Evolutionary conservation across 1,140 invertebrate genomes (phyloP), one percentile per base, ranked within the genome.

Genomic region (Daktulosphaira vitifoliae): DNA sequence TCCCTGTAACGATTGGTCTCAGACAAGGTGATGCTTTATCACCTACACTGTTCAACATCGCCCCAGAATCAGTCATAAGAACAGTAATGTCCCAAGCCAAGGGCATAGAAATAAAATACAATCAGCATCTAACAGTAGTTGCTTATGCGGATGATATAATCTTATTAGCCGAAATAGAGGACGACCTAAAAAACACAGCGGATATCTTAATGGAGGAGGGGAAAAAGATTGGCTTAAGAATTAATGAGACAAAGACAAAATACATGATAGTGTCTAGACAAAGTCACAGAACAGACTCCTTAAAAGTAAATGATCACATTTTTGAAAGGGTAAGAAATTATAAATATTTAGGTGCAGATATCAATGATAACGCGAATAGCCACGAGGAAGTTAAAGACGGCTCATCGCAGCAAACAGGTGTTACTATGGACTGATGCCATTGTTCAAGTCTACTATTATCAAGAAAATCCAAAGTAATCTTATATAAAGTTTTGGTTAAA

Each of bases 251-350:
- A 5, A 49, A 49, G 16, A 51, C 25, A 51, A 51, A 51, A 26
- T 50, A 26, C 49, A 50, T 18, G 49, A 51, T n/a, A 51, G 22
- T 49, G 6, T 23, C 23, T 7, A 51, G 49, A 51, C 49, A 51
- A 15, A 51, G 26, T 16, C 49, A 51, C 25, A 26, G 25, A 51
- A n/a, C 25, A 16, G n/a, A 26, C 5, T 11, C 5, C 23, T 51
- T 46, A 16, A 9, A 46, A 33, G 29, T 33, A 11, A 33, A 33
- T 33, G 11, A 46, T 46, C 18, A 18, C 8, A 16, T 3, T 16
- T 18, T 46, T 46, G 29, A 33, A 33, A 33, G 29, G 29, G 29
- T 33, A 20, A 20, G 15, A 11, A 46, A 46, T 16, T 46, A 18
- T 16, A 46, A 46, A 46, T 46, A 46, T 9, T 46, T 46, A 18